These are phyloP conservation scores for Microctonus aethiopoides DNA, from an alignment of 2,888 invertebrate genomes.

Conservation along the genomic window DNA sequence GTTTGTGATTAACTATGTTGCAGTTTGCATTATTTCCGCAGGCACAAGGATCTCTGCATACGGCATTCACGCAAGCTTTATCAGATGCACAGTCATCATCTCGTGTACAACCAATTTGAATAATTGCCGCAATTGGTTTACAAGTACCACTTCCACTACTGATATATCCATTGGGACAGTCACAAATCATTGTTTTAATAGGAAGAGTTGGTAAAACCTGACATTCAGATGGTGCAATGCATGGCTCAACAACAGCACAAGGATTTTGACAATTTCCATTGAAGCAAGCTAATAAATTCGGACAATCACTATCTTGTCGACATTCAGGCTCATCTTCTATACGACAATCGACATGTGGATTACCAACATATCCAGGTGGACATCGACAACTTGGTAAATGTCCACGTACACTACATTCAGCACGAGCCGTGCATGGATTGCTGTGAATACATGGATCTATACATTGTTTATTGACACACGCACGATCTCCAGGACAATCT, in stretches of 20 bases:
- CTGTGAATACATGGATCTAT: constrained; percentile 84
- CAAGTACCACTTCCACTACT: constrained; percentile 86
- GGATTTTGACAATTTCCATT: constrained; percentile 86
- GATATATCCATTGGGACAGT: constrained; percentile 89
- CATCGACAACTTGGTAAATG: constrained; percentile 90
- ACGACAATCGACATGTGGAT: constrained; percentile 84
- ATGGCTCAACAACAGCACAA: constrained; percentile 81
- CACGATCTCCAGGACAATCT: constrained; percentile 87
- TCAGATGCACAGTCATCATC: constrained; percentile 84
- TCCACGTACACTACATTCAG: constrained; percentile 83
- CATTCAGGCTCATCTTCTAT: constrained; percentile 82
- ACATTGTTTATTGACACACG: constrained; percentile 88
- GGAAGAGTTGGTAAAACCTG: constrained; percentile 84
- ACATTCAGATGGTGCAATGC: constrained; percentile 82
- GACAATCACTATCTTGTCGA: constrained; percentile 84
- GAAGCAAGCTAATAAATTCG: constrained; percentile 82
- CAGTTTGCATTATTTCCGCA: constrained; percentile 89
- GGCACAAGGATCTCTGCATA: constrained; percentile 86
- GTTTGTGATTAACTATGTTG: constrained; percentile 85
- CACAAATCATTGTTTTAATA: constrained; percentile 88
- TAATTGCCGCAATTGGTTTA: constrained; percentile 76
- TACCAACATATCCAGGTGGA: constrained; percentile 79
- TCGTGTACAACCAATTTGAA: constrained; percentile 75
- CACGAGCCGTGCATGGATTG: constrained; percentile 81
- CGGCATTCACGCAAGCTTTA: constrained; percentile 81